These are phyloP conservation scores for Gadus chalcogrammus DNA, from an alignment of 2,113 vertebrate species.

Conservation along the genomic window DNA sequence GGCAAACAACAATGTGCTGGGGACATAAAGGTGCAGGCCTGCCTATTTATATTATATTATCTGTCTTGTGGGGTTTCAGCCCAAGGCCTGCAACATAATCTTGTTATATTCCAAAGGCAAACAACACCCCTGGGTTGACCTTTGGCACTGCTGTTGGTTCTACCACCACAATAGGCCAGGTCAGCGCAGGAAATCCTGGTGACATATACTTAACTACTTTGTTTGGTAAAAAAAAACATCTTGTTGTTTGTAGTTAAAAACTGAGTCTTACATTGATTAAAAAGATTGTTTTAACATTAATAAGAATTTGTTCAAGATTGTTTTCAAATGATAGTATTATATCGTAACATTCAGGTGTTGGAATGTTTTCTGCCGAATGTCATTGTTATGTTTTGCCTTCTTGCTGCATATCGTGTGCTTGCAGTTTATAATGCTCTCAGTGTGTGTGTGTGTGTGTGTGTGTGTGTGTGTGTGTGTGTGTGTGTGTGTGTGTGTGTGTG, in stretches of 20 bases:
- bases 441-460: constrained; percentile 3
- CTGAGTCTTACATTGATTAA: not conserved
- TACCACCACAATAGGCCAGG: not conserved
- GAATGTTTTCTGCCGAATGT: not conserved
- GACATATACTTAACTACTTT: not conserved
- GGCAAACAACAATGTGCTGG: constrained; percentile 28
- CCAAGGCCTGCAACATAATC: constrained; percentile 27
- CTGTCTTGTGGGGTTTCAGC: constrained; percentile 29
- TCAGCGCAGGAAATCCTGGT: not conserved
- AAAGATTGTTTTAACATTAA: not conserved
- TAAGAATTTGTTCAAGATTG: not conserved
- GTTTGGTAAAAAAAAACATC: not conserved
- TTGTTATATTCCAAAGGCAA: constrained; percentile 12
- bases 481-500: not conserved
- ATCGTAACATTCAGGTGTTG: too few relatives aligned
- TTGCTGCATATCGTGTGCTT: constrained; percentile 13
- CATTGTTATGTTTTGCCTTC: not conserved
- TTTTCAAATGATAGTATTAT: not conserved
- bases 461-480: not conserved
- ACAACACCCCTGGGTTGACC: constrained; percentile 10
- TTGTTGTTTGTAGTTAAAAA: not conserved
- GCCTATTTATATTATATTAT: constrained; percentile 14
- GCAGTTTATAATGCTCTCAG: constrained; percentile 13
- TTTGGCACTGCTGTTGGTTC: not conserved
- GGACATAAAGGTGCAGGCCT: constrained; percentile 23